phyloP scores from a whole-genome alignment of 2,888 invertebrate genomes.

The Dynastes maya region DNA sequence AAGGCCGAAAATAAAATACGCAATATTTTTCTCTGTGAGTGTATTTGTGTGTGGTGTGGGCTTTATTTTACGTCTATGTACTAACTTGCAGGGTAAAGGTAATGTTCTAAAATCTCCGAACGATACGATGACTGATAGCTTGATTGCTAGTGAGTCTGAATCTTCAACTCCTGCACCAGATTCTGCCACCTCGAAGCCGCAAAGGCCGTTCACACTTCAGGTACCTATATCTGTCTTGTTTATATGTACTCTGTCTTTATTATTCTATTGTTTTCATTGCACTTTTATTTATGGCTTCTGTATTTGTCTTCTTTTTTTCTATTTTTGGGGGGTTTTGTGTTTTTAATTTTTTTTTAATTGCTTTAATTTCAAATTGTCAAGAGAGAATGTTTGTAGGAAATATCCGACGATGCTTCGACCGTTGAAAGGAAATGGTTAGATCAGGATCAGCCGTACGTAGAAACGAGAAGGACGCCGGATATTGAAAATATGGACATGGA shows the following conservation, averaged over 20 bases:
- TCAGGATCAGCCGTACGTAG: slow-evolving; percentile 75
- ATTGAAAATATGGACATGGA: slow-evolving; percentile 87
- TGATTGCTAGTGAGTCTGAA: slow-evolving; percentile 66
- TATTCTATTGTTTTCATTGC: slow-evolving; percentile 12
- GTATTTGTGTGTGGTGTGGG: slow-evolving; percentile 16
- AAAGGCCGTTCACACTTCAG: slow-evolving; percentile 76
- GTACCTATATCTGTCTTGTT: slow-evolving; percentile 65
- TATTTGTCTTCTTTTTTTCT: slow-evolving; percentile 6
- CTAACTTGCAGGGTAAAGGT: slow-evolving; percentile 69
- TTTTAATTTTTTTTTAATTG: neutral
- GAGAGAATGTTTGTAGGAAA: slow-evolving; percentile 70
- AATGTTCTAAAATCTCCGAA: slow-evolving; percentile 69
- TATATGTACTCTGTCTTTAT: slow-evolving; percentile 21
- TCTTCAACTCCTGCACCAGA: slow-evolving; percentile 63
- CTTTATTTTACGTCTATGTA: slow-evolving; percentile 1
- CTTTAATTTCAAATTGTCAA: neutral
- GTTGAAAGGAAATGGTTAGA: slow-evolving; percentile 81
- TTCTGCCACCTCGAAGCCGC: slow-evolving; percentile 70
- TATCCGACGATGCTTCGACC: slow-evolving; percentile 73
- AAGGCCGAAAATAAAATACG: too few species aligned
- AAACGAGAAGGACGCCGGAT: slow-evolving; percentile 81
- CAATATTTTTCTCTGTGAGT: too few species aligned
- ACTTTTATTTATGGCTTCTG: slow-evolving; percentile 2
- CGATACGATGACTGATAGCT: slow-evolving; percentile 64
- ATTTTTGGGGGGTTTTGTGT: neutral